Evolutionary conservation across 1,140 invertebrate species (phyloP).

Genomic region (Spodoptera frugiperda): DNA sequence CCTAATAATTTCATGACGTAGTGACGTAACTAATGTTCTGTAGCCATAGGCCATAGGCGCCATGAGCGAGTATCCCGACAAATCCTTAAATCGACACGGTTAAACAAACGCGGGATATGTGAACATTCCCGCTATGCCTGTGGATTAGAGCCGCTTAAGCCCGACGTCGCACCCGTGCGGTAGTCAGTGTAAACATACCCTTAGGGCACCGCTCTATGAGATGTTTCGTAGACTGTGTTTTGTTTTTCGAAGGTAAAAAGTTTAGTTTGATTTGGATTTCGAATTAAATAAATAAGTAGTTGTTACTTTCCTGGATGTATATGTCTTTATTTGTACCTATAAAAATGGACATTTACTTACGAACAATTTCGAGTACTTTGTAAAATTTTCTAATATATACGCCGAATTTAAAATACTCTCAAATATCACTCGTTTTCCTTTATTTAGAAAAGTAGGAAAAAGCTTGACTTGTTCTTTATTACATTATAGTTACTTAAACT

Average conservation of each 20-base stretch:
- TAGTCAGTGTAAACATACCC: slow-evolving; percentile 60
- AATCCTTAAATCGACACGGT: slow-evolving; percentile 57
- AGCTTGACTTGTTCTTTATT: too few species aligned
- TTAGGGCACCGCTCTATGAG: slow-evolving; percentile 39
- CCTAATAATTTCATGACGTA: not conserved
- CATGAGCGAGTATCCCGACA: slow-evolving; percentile 33
- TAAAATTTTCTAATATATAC: too few species aligned
- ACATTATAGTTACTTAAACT: too few species aligned
- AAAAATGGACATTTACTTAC: too few species aligned
- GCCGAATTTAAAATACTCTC: too few species aligned
- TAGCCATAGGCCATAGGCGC: not conserved
- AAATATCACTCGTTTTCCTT: too few species aligned
- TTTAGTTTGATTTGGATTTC: not conserved
- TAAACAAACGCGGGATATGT: slow-evolving; percentile 63
- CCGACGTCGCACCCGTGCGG: slow-evolving; percentile 49
- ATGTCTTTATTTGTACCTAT: too few species aligned
- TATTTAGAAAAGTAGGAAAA: too few species aligned
- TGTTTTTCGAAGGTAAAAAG: not conserved
- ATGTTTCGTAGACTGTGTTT: not conserved
- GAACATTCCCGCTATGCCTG: slow-evolving; percentile 43
- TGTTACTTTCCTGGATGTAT: too few species aligned
- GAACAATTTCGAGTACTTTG: too few species aligned
- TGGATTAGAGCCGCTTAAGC: slow-evolving; percentile 59
- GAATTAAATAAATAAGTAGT: not conserved
- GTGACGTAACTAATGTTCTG: too few species aligned